Base-by-base conservation (phyloP, 2,888 invertebrate genomes). In the Iselma pallidipennis region DNA sequence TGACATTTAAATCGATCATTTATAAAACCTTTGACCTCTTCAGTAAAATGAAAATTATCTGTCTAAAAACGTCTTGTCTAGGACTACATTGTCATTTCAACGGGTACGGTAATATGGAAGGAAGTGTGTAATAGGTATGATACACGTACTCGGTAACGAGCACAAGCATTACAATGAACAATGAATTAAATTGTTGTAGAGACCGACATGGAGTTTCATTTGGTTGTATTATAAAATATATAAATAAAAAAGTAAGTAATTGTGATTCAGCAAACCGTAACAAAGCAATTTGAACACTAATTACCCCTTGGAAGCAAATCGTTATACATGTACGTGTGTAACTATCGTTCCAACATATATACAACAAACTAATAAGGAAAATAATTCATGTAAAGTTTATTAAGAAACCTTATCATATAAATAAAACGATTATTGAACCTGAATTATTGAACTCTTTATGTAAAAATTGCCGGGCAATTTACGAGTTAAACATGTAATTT, bases 341-440 rank as follows among this genome's bases (percentile, higher is more conserved):
- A 21, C 21, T 19, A 19, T 42, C n/a, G n/a, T n/a, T n/a, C n/a
- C n/a, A n/a, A n/a, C n/a, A n/a, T n/a, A n/a, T n/a, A n/a, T n/a
- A n/a, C n/a, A n/a, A n/a, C n/a, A n/a, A n/a, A n/a, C n/a, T n/a
- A n/a, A n/a, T n/a, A 21, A 19, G 21, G 21, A 4, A 37, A 16
- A 37, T 19, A 42, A 10, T 42, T 9, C 33, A 33, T 33, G 4
- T 33, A 19, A 37, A 19, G 49, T 19, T 10, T 23, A 42, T 59
- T 60, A 31, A 25, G 58, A 52, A 58, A 29, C 48, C 31, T 61
- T 61, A 53, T 56, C 56, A 53, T 26, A 52, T 51, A 56, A 60
- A 50, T 52, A 49, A 16, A 19, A 19, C 28, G 26, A 29, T 16
- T 50, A 51, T 55, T 48, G 51, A 21, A 42, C 26, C 16, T 37